phyloP scores from a whole-genome alignment of 2,888 invertebrate genomes.

The Diabrotica balteata region DNA sequence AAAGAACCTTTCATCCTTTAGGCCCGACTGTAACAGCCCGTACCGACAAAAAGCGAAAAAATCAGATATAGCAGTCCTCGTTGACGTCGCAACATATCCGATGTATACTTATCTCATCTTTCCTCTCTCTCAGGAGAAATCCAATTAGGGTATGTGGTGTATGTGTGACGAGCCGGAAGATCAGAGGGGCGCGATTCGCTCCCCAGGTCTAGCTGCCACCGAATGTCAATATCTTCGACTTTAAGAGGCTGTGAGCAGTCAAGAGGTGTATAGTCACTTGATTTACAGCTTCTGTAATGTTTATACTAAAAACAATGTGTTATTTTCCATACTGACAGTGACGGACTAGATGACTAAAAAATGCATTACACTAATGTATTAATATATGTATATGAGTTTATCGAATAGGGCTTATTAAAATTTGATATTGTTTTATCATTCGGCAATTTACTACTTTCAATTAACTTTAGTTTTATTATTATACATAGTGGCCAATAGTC shows the following conservation, averaged over 20 bases:
- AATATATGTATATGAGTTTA: too few species aligned
- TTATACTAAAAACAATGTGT: slow-evolving; percentile 3
- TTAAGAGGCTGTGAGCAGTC: slow-evolving; percentile 15
- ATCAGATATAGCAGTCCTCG: neutral
- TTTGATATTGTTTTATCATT: too few species aligned
- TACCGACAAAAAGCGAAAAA: neutral
- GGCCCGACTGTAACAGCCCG: too few species aligned
- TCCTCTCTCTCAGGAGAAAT: slow-evolving; percentile 8
- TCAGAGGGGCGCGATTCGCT: slow-evolving; percentile 10
- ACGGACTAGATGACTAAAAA: neutral
- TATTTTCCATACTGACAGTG: neutral
- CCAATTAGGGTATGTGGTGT: slow-evolving; percentile 22
- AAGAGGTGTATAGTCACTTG: slow-evolving; percentile 18
- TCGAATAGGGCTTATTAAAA: too few species aligned
- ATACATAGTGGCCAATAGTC: too few species aligned
- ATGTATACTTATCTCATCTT: slow-evolving; percentile 6
- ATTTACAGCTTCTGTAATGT: slow-evolving; percentile 9
- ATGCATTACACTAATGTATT: too few species aligned
- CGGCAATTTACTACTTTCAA: too few species aligned
- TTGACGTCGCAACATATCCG: neutral
- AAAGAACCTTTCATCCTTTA: too few species aligned
- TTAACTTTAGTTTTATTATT: too few species aligned
- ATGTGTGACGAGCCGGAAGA: slow-evolving; percentile 22
- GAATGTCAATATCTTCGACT: slow-evolving; percentile 29
- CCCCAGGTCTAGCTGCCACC: slow-evolving; percentile 8